Evolutionary conservation across 2,113 vertebrate species (phyloP).

Genomic region (Syngnathus scovelli): DNA sequence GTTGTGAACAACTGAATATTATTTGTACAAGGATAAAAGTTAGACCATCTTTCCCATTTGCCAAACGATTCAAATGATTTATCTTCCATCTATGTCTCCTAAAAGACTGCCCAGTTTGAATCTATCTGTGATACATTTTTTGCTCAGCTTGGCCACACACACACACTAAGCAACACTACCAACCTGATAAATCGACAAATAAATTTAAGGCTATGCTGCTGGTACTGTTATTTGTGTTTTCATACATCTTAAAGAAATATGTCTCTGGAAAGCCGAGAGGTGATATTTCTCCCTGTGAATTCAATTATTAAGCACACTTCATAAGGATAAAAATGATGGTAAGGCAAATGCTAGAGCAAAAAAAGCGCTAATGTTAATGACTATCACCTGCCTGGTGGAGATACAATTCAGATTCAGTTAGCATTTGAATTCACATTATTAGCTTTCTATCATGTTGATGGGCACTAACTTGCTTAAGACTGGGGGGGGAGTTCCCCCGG

Average conservation of each 20-base stretch:
- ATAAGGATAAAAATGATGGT: conserved; percentile 34
- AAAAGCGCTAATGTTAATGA: conserved; percentile 40
- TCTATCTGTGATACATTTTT: conserved; percentile 1
- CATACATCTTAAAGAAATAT: conserved; percentile 49
- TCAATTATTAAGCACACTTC: conserved; percentile 49
- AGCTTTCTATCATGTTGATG: conserved; percentile 40
- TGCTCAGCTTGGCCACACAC: conserved; percentile 9
- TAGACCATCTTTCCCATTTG: neutral
- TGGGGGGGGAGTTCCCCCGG: neutral
- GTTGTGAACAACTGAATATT: neutral
- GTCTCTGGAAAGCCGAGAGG: conserved; percentile 37
- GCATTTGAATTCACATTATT: conserved; percentile 42
- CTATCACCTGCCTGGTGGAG: conserved; percentile 40
- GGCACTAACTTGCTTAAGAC: conserved; percentile 20
- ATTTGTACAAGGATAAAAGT: conserved; percentile 19
- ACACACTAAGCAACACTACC: conserved; percentile 4
- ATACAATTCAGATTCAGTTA: conserved; percentile 34
- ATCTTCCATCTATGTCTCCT: neutral
- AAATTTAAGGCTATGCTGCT: conserved; percentile 9
- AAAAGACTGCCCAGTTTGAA: neutral
- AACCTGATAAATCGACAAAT: conserved; percentile 16
- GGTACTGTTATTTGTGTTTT: conserved; percentile 36
- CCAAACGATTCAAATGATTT: conserved; percentile 15
- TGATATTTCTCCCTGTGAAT: conserved; percentile 47
- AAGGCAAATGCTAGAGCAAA: conserved; percentile 29